Evolutionary conservation across 2,888 invertebrate genomes (phyloP), one percentile per base, ranked within the genome.

Genomic region (Schizotus pectinicornis): DNA sequence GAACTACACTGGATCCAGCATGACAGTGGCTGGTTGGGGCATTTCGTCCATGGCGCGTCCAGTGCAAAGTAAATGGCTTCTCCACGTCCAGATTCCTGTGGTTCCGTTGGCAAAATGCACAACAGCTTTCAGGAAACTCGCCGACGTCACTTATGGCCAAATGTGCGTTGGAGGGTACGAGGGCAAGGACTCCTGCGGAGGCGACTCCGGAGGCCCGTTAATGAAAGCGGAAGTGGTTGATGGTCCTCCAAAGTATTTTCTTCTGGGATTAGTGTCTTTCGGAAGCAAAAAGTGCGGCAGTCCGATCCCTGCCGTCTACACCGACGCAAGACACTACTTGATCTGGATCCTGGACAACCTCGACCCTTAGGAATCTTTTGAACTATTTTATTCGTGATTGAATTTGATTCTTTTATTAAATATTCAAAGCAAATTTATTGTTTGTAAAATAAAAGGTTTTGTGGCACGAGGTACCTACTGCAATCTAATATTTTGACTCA

Each of bases 141-240:
- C 55, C 39, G 0, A 8, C 45, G 8, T 42, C 5, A 22, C 14
- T 12, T 1, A 9, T 6, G 33, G 22, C 53, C 77, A 57, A 37
- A 46, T 60, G 47, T 79, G 66, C 63, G 72, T 59, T 6, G 87
- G 86, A 7, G 85, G 85, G 22, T 77, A 80, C 42, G 66, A 74
- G 0, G 85, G 85, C 49, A 80, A 82, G 55, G 87, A 87, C 66
- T 83, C 86, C 0, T 87, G 87, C 60, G 81, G 80, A 0, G 86
- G 87, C 0, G 87, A 88, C 67, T 85, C 85, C 0, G 88, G 87
- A 3, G 87, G 87, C 3, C 87, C 87, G 0, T 62, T 82, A 3
- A 77, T 80, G 74, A 73, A 74, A 43, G 72, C 82, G 2, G 83
- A 78, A 58, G 73, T 82, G 2, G 82, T 78, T 57, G 68, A 75